These are phyloP conservation scores for Papilio polytes DNA, from an alignment of 1,140 invertebrate species.

Conservation along the genomic window DNA sequence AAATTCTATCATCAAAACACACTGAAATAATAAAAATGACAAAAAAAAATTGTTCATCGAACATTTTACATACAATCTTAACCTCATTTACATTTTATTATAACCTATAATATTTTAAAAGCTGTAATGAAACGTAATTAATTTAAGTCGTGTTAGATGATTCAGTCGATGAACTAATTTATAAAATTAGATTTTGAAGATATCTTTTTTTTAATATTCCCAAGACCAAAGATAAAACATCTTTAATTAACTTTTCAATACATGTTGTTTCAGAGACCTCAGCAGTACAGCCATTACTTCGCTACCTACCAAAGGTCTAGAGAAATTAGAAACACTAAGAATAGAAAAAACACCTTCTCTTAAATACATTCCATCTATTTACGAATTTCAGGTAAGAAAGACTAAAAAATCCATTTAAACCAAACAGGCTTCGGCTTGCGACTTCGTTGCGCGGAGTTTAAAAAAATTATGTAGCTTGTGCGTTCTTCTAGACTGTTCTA, in stretches of 20 bases:
- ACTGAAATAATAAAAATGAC: too few species aligned
- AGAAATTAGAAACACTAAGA: constrained; percentile 88
- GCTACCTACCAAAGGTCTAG: constrained; percentile 89
- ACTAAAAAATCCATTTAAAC: background rate
- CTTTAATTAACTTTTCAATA: background rate
- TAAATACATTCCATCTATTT: constrained; percentile 92
- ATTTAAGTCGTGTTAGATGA: background rate
- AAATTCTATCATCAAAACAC: too few species aligned
- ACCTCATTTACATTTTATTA: too few species aligned
- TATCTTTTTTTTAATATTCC: too few species aligned
- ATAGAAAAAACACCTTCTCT: constrained; percentile 89
- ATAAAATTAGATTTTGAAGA: too few species aligned
- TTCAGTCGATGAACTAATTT: background rate
- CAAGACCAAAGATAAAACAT: background rate
- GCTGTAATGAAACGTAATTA: background rate
- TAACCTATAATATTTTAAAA: too few species aligned
- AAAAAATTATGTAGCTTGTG: too few species aligned
- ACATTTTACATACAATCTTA: too few species aligned
- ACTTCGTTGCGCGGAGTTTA: too few species aligned
- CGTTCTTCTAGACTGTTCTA: too few species aligned
- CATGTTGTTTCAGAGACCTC: constrained; percentile 85
- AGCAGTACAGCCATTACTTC: constrained; percentile 88
- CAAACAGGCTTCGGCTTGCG: too few species aligned
- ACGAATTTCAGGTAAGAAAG: constrained; percentile 87
- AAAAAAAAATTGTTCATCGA: too few species aligned